These are phyloP conservation scores for Catharus bicknelli DNA, from an alignment of 2,113 vertebrate species.

Conservation along the genomic window DNA sequence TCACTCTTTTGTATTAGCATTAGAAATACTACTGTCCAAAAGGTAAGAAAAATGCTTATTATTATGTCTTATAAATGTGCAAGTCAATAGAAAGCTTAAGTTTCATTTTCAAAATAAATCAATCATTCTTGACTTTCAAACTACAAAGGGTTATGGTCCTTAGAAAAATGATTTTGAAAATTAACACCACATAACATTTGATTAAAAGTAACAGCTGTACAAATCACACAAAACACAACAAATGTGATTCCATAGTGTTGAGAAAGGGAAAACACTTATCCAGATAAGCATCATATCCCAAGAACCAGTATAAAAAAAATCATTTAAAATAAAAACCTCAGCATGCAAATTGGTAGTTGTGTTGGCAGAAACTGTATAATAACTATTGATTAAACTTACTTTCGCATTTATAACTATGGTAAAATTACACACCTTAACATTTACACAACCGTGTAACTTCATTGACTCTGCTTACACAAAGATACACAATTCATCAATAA, in stretches of 20 bases:
- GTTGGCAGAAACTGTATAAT: background rate
- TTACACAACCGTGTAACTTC: background rate
- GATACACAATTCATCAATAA: background rate
- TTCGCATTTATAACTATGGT: background rate
- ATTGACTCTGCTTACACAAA: background rate
- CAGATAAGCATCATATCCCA: slow-evolving; percentile 24
- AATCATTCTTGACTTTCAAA: background rate
- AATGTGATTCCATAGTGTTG: background rate
- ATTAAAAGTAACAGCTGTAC: background rate
- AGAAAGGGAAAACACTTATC: slow-evolving; percentile 14
- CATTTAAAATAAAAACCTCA: background rate
- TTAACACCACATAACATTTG: background rate
- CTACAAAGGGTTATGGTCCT: background rate
- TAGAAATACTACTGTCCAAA: background rate
- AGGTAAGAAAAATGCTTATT: background rate
- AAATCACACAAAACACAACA: background rate
- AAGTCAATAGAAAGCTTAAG: background rate
- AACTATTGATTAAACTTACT: background rate
- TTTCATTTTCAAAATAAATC: background rate
- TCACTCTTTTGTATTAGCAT: background rate
- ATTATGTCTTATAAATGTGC: background rate
- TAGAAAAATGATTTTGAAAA: background rate
- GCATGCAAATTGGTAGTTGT: background rate
- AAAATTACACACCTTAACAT: background rate
- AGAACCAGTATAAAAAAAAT: background rate